Base-by-base conservation (phyloP, 1,140 invertebrate species). In the Macrobrachium nipponense region DNA sequence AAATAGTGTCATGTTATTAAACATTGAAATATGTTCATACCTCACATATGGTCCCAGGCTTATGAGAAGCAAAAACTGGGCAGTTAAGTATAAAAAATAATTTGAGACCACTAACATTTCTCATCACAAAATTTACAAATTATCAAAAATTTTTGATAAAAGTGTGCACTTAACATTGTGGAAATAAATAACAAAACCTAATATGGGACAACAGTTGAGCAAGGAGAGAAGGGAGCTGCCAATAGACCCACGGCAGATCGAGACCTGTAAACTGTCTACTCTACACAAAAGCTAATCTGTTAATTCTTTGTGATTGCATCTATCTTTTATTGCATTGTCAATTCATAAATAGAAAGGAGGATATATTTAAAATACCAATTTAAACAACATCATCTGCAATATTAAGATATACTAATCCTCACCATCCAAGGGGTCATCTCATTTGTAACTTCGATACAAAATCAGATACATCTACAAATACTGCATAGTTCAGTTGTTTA, bases 391-490 rank as follows among this genome's bases (percentile, higher is more conserved):
- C 78, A 78, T 85, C 12, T 51, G 51, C 62, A 85, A 76, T 70
- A 78, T 70, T 58, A 85, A 85, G 44, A 77, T 61, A 17, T 62
- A 51, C 27, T 78, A 58, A 78, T 51, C 76, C 43, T 80, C 43
- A n/a, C 27, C 27, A 36, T 61, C 64, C 78, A 61, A 76, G 61
- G 78, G 68, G 68, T 76, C 70, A 64, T 79, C 62, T 85, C 75
- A 78, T 78, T 79, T 76, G 70, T 81, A 70, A 79, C 82, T 76
- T 85, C 72, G 75, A 79, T 68, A 78, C 82, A 59, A 64, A 73
- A 85, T 60, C 76, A 85, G 79, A 85, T 85, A 85, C 82, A 64
- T 85, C 82, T 85, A 85, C 75, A 51, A 85, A 85, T 85, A 85
- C 82, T 85, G 82, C 82, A 85, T 85, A 85, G 82, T 85, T 76